Conservation (phyloP, 2,888 invertebrate species). For the Ichneumoninae sp. region DNA sequence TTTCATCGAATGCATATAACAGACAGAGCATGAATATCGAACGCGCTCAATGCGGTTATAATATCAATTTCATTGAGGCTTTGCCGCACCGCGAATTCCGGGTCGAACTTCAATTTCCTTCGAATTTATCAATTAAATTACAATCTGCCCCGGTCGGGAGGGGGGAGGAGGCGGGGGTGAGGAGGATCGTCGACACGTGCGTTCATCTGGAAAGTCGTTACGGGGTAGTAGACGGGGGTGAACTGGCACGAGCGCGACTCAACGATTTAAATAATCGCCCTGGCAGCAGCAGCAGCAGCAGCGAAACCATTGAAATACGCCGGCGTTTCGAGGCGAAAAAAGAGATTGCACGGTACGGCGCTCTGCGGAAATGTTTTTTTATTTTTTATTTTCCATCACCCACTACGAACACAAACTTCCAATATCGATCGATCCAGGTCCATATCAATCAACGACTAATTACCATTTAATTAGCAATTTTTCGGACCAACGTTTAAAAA, state of each 20-base stretch:
- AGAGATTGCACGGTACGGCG: slow-evolving; percentile 46
- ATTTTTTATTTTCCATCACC: neutral
- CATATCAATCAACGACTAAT: slow-evolving; percentile 46
- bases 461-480: slow-evolving; percentile 25
- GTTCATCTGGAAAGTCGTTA: slow-evolving; percentile 69
- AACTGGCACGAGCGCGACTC: slow-evolving; percentile 59
- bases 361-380: slow-evolving; percentile 38
- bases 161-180: neutral
- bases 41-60: slow-evolving; percentile 60
- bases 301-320: slow-evolving; percentile 49
- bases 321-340: slow-evolving; percentile 35
- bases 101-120: slow-evolving; percentile 81
- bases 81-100: slow-evolving; percentile 64
- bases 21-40: slow-evolving; percentile 74
- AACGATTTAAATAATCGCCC: slow-evolving; percentile 67
- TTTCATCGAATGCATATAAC: slow-evolving; percentile 37
- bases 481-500: neutral
- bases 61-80: slow-evolving; percentile 66
- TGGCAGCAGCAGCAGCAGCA: slow-evolving; percentile 48
- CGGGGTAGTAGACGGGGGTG: slow-evolving; percentile 44
- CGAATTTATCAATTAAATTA: slow-evolving; percentile 82
- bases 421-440: slow-evolving; percentile 43
- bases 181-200: slow-evolving; percentile 66
- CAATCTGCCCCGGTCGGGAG: slow-evolving; percentile 73
- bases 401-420: slow-evolving; percentile 9